Percentiles rank a stretch among this genome's conserved stretches.
Conservation (phyloP, 2,888 invertebrate genomes). For the Apamea sordens region DNA sequence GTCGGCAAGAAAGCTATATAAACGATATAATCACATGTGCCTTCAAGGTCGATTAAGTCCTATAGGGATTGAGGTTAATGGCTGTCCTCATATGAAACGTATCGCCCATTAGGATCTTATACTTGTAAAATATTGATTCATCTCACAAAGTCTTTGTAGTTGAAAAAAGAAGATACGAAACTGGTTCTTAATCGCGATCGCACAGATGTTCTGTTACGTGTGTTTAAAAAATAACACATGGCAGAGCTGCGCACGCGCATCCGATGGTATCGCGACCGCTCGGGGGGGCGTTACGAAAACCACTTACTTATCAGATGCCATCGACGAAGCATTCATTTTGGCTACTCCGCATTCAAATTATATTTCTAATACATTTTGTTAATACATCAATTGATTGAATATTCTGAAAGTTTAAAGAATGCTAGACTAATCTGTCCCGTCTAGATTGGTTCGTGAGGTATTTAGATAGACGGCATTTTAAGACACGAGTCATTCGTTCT, state of each 20-base stretch:
- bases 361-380: conserved; percentile 64
- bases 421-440: conserved; percentile 67
- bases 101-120: conserved; percentile 79
- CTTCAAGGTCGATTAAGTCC: conserved; percentile 81
- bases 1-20: conserved; percentile 68
- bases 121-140: conserved; percentile 64
- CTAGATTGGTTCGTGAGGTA: conserved; percentile 61
- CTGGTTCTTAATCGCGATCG: conserved; percentile 78
- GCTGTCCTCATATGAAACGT: conserved; percentile 76
- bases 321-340: conserved; percentile 84
- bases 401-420: conserved; percentile 69
- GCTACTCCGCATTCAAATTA: conserved; percentile 83
- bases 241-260: conserved; percentile 80
- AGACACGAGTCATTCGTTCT: conserved; percentile 43
- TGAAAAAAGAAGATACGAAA: conserved; percentile 77
- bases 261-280: conserved; percentile 83
- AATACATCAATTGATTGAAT: conserved; percentile 65
- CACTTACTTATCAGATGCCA: conserved; percentile 88
- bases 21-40: conserved; percentile 78
- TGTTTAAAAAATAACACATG: conserved; percentile 79
- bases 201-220: conserved; percentile 80
- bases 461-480: conserved; percentile 48
- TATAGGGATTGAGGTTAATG: conserved; percentile 85
- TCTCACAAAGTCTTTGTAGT: conserved; percentile 73
- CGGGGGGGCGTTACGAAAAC: conserved; percentile 88